Conservation (phyloP, 2,888 invertebrate genomes). For the Urechis unicinctus region DNA sequence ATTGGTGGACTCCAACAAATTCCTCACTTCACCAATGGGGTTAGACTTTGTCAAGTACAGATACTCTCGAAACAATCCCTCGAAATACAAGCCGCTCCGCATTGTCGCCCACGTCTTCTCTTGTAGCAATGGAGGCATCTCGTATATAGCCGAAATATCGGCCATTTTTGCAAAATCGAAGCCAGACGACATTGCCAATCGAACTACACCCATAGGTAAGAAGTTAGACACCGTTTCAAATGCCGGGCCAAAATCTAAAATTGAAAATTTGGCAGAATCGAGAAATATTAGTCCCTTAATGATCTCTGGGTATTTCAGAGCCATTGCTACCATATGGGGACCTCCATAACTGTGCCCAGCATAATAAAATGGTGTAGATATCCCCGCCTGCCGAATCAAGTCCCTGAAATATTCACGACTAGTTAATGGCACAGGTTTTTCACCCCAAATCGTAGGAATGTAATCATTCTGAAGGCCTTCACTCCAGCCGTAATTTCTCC, state of each 20-base stretch:
- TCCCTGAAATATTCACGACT: constrained; percentile 4
- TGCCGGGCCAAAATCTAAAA: background rate
- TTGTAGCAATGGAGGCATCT: background rate
- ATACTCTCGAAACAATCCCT: constrained; percentile 1
- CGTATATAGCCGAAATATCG: background rate
- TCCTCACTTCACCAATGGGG: too few relatives aligned
- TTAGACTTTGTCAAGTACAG: too few relatives aligned
- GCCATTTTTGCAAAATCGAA: constrained; percentile 1
- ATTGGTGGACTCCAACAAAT: too few relatives aligned
- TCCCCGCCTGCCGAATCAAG: background rate
- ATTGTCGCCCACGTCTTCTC: background rate
- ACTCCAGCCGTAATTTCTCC: constrained; percentile 16
- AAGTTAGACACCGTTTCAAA: constrained; percentile 3
- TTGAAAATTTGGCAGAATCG: constrained; percentile 7
- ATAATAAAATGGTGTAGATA: constrained; percentile 10
- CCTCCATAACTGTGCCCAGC: constrained; percentile 13
- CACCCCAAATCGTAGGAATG: background rate
- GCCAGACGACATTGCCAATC: constrained; percentile 4
- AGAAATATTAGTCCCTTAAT: constrained; percentile 13
- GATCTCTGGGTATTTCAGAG: constrained; percentile 5
- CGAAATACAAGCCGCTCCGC: constrained; percentile 4
- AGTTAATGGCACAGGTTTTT: constrained; percentile 4
- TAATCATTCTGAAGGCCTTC: constrained; percentile 9
- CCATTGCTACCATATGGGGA: constrained; percentile 1
- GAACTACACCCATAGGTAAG: constrained; percentile 1